phyloP scores from a whole-genome alignment of 2,797 vertebrate genomes.

The Crocidura indochinensis region DNA sequence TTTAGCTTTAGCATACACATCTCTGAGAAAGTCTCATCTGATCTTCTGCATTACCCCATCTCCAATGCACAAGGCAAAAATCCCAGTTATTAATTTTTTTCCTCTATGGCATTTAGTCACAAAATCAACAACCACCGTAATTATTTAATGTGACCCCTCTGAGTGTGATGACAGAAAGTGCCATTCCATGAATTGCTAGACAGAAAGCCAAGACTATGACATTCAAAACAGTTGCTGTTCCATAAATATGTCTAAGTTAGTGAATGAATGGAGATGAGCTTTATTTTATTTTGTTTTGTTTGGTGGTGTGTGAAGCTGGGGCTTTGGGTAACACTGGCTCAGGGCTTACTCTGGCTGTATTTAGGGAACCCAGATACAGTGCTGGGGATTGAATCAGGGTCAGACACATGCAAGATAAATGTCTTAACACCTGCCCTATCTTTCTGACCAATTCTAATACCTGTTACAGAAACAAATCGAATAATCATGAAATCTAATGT shows the following conservation, averaged over 20 bases:
- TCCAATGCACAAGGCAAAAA: background rate
- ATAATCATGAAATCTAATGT: slow-evolving; percentile 27
- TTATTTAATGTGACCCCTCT: background rate
- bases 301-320: too few species aligned
- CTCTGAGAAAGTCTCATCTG: slow-evolving; percentile 1
- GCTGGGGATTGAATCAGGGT: too few species aligned
- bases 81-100: slow-evolving; percentile 5
- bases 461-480: background rate
- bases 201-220: too few species aligned
- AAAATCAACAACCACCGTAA: background rate
- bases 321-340: background rate
- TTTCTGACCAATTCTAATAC: background rate
- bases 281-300: too few species aligned
- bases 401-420: too few species aligned
- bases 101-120: slow-evolving; percentile 2
- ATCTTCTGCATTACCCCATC: background rate
- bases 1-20: background rate
- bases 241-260: background rate
- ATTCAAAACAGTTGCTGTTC: background rate
- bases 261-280: too few species aligned
- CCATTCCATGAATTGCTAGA: too few species aligned
- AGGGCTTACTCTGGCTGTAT: background rate
- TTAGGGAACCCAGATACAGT: too few species aligned
- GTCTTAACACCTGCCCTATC: too few species aligned
- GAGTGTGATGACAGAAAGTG: background rate